phyloP scores from a whole-genome alignment of 2,888 invertebrate species.

The Patella pellucida region DNA sequence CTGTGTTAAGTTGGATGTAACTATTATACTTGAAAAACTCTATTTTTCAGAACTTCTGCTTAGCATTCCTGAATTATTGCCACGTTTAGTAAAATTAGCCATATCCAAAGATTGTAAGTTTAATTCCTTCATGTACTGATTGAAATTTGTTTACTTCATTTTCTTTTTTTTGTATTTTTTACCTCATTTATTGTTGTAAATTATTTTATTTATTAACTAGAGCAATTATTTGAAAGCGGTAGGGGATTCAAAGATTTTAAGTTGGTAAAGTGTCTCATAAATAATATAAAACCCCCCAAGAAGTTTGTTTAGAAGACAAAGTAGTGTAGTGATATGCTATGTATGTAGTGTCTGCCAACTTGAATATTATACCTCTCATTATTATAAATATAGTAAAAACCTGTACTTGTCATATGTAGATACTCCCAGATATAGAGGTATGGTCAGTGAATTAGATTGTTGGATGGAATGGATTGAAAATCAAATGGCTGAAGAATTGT shows the following conservation, averaged over 20 bases:
- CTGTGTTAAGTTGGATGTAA: too few species aligned
- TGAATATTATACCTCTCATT: too few species aligned
- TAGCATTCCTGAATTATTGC: slow-evolving; percentile 68
- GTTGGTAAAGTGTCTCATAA: too few species aligned
- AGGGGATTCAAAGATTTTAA: too few species aligned
- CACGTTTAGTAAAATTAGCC: slow-evolving; percentile 68
- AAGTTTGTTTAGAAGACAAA: too few species aligned
- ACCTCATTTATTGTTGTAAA: not conserved
- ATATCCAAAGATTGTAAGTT: slow-evolving; percentile 67
- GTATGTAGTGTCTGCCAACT: too few species aligned
- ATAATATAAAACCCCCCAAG: too few species aligned
- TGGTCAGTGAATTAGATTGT: slow-evolving; percentile 70
- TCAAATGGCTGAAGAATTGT: slow-evolving; percentile 65
- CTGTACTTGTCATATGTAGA: slow-evolving; percentile 42
- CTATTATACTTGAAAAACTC: too few species aligned
- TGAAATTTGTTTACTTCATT: not conserved
- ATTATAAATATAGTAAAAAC: too few species aligned
- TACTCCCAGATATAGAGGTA: slow-evolving; percentile 67
- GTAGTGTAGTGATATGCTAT: too few species aligned
- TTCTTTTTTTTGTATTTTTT: too few species aligned
- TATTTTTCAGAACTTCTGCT: slow-evolving; percentile 63
- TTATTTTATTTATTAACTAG: not conserved
- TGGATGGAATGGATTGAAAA: slow-evolving; percentile 73
- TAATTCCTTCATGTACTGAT: not conserved
- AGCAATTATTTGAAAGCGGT: too few species aligned